Evolutionary conservation across 1,140 invertebrate genomes (phyloP).

Genomic region (Agrypnia vestita): DNA sequence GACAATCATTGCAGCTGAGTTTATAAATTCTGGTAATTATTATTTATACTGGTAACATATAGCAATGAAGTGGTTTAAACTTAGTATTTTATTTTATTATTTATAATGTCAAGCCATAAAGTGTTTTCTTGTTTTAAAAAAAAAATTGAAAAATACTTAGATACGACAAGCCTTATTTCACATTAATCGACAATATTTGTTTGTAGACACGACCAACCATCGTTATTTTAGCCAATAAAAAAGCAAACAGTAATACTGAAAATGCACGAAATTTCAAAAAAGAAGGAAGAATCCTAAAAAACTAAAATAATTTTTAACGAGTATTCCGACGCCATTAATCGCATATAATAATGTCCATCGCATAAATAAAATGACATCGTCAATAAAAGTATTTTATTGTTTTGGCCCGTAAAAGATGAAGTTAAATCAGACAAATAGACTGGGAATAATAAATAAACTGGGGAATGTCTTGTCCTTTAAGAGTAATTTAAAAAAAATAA

Average conservation of each 20-base stretch:
- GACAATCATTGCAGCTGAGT: too few species aligned
- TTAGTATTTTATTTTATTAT: too few species aligned
- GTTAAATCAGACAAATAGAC: background rate
- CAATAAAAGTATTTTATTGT: constrained; percentile 16
- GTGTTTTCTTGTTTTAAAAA: too few species aligned
- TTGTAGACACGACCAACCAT: too few species aligned
- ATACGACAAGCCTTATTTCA: too few species aligned
- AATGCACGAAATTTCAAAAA: background rate
- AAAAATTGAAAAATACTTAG: too few species aligned
- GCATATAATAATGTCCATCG: background rate
- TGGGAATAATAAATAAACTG: background rate
- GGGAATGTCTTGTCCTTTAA: background rate
- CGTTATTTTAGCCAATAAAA: background rate
- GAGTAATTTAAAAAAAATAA: constrained; percentile 12
- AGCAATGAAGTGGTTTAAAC: too few species aligned
- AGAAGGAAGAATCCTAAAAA: constrained; percentile 1
- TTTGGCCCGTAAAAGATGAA: background rate
- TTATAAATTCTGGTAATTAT: too few species aligned
- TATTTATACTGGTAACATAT: too few species aligned
- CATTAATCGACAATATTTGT: too few species aligned
- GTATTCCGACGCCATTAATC: background rate
- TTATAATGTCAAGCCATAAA: too few species aligned
- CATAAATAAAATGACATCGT: background rate
- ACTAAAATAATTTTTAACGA: constrained; percentile 31
- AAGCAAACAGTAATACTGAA: background rate